Conservation (phyloP, 2,888 invertebrate genomes). For the Clusia tigrina region DNA sequence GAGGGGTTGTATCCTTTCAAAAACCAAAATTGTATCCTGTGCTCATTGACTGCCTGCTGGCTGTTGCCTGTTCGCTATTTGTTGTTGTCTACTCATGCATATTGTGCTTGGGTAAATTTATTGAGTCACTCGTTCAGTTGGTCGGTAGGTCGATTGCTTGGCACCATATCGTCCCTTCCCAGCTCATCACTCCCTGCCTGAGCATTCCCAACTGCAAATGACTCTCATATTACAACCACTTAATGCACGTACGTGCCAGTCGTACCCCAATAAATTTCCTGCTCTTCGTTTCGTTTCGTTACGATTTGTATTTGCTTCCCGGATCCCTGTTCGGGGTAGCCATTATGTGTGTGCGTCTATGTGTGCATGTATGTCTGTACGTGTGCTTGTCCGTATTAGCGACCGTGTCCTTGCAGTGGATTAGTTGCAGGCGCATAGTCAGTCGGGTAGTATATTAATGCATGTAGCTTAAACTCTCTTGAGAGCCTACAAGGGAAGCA, state of each 20-base stretch:
- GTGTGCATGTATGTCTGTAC: background rate
- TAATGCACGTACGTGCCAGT: constrained; percentile 49
- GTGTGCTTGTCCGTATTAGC: background rate
- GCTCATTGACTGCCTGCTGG: too few species aligned
- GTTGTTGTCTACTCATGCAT: too few species aligned
- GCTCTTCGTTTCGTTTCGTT: background rate
- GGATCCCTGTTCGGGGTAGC: too few species aligned
- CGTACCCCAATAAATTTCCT: constrained; percentile 43
- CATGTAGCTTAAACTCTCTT: background rate
- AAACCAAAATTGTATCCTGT: too few species aligned
- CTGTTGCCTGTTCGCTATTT: too few species aligned
- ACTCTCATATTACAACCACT: constrained; percentile 37
- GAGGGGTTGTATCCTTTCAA: too few species aligned
- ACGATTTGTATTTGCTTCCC: background rate
- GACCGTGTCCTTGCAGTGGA: background rate
- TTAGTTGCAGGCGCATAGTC: background rate
- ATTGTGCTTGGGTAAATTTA: too few species aligned
- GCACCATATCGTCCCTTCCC: too few species aligned
- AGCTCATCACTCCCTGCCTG: too few species aligned
- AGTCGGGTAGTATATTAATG: background rate
- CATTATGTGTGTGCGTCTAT: background rate
- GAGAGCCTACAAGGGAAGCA: background rate
- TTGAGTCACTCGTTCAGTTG: too few species aligned
- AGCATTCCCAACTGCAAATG: constrained; percentile 16
- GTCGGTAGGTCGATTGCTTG: too few species aligned